These are phyloP conservation scores for Leptoclinus maculatus DNA, from an alignment of 2,797 vertebrate genomes.

Conservation along the genomic window DNA sequence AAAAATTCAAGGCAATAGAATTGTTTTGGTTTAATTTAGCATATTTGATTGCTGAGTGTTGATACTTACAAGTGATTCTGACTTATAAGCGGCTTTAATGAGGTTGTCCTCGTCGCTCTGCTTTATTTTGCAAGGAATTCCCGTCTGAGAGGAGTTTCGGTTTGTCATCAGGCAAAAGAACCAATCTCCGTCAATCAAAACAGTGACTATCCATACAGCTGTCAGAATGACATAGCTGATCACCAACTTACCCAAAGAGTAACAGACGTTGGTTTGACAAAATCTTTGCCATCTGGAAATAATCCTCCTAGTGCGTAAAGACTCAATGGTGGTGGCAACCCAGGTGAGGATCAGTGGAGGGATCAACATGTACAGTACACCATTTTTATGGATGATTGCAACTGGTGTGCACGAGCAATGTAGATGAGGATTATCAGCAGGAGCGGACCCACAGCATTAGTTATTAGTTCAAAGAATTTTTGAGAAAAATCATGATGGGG, in stretches of 20 bases:
- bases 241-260: accelerated
- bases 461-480: neutral
- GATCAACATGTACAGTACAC: neutral
- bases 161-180: slow-evolving; percentile 42
- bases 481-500: neutral
- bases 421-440: slow-evolving; percentile 34
- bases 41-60: neutral
- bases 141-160: neutral
- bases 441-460: neutral
- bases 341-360: slow-evolving; percentile 44
- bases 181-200: slow-evolving; percentile 58
- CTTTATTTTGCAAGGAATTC: slow-evolving; percentile 27
- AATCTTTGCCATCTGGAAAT: accelerated
- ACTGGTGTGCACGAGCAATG: slow-evolving; percentile 31
- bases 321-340: neutral
- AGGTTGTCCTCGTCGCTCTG: neutral
- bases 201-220: slow-evolving; percentile 6
- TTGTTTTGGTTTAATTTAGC: neutral
- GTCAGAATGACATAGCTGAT: accelerated
- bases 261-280: accelerated
- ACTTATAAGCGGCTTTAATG: neutral
- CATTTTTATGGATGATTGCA: accelerated
- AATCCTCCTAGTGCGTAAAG: neutral
- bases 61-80: slow-evolving; percentile 35
- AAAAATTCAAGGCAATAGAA: neutral